Conservation (phyloP, 2,113 vertebrate species). For the Gavia stellata region DNA sequence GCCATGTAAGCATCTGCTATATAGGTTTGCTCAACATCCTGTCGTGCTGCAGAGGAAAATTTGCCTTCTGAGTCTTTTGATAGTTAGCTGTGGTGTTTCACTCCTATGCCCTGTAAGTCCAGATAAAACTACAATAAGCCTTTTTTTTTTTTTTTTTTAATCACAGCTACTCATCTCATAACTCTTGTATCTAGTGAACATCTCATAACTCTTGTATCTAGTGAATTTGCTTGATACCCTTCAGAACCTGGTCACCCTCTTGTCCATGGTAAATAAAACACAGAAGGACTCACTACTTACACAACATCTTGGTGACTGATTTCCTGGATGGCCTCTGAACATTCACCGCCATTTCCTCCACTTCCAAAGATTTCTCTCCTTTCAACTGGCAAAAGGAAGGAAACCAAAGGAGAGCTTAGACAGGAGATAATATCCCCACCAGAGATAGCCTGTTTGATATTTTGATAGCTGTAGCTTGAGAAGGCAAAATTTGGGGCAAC, state of each 20-base stretch:
- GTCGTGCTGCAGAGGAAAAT: neutral
- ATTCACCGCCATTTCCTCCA: conserved; percentile 64
- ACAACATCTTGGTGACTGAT: conserved; percentile 77
- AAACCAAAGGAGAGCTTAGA: neutral
- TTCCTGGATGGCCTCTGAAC: conserved; percentile 73
- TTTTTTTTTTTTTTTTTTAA: neutral
- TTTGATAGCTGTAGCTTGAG: neutral
- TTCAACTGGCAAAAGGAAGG: conserved; percentile 56
- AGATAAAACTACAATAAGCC: neutral
- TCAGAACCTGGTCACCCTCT: neutral
- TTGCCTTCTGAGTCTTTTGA: neutral
- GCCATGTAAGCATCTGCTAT: neutral
- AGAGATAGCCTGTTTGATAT: neutral
- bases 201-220: neutral
- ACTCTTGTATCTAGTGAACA: neutral
- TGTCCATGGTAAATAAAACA: neutral
- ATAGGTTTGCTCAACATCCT: neutral
- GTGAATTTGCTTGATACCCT: neutral
- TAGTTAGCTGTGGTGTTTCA: neutral
- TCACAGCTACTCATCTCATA: neutral
- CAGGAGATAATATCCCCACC: neutral
- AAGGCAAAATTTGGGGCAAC: neutral
- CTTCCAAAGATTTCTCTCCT: conserved; percentile 67
- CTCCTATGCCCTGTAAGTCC: neutral
- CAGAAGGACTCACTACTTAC: conserved; percentile 47